Base-by-base conservation (phyloP, 2,113 vertebrate species). In the Lophura nycthemera region DNA sequence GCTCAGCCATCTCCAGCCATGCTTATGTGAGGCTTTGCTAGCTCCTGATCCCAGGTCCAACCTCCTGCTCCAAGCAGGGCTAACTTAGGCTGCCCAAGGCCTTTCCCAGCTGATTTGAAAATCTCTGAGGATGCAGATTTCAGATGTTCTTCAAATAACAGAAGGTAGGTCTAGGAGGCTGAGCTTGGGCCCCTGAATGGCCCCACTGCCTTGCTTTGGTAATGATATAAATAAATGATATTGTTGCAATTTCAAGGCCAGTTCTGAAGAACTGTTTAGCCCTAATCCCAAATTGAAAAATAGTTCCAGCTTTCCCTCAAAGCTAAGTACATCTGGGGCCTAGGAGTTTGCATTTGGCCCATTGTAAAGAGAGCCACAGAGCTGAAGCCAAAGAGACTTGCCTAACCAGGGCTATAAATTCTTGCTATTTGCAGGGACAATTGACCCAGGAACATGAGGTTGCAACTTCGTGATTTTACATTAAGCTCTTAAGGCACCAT, bases 321-420 rank as follows among this genome's bases (percentile, higher is more conserved):
- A 77, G 38, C 65, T 91, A 60, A 7, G 38, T 67, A 29, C 75
- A 52, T 84, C n/a, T 48, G 88, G 82, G 88, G 85, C 34, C 36
- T 30, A 61, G 52, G 34, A 52, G n/a, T 93, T 48, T 92, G 56
- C 65, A 60, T 86, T 93, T 95, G 90, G 85, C 84, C 36, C 42
- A 43, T 17, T 88, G 60, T 83, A 88, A 87, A 73, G 56, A 83
- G 1, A 91, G 45, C 25, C 82, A 86, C 82, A 73, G 24, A 88
- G 65, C 76, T 95, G 60, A 74, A 81, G 91, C 79, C 93, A 93
- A 91, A 85, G 85, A 92, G 65, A 69, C 76, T 92, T 91, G 91
- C 70, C 90, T 86, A 94, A 93, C 59, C 24, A 52, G 32, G 76
- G 61, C 91, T 90, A 91, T 97, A 96, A 96, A 95, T 96, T 70